Base-by-base conservation (phyloP, 2,888 invertebrate genomes). In the Idaea aversata region DNA sequence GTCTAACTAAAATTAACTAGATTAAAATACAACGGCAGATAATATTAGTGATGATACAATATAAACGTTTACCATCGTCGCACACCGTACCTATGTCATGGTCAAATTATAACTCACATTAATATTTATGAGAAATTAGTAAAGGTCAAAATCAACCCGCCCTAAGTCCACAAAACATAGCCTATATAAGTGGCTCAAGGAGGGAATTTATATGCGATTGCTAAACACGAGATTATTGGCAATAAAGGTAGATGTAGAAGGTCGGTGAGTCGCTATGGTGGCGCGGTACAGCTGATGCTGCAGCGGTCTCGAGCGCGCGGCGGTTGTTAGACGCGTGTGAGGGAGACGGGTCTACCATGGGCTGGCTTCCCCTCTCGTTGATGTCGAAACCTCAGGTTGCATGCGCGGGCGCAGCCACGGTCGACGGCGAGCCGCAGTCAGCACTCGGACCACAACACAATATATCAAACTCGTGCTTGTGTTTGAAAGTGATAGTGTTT, bases 181-280 rank as follows among this genome's bases (percentile, higher is more conserved):
- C 69, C 69, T 66, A 71, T 69, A 69, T 77, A 83, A 83, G 83
- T 85, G 76, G 84, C 80, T 78, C 83, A 85, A 86, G 83, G 83
- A 84, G 79, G 79, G 82, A 83, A 85, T 84, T 82, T 80, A 77
- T 75, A 77, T 75, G 75, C 78, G 79, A 83, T 92, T 91, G 88
- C 90, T 87, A 88, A 90, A 91, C 77, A 79, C 79, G 75, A 79
- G 81, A 83, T 87, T 88, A 88, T 88, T 88, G 90, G 88, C 88
- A 90, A 90, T 88, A 88, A 88, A 86, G 83, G 87, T 88, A 82
- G 83, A 81, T 78, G 80, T 80, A 81, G 89, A 91, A 92, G 92
- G 92, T 90, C 90, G 83, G 71, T 89, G 82, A 84, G 82, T 88
- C 83, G 81, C 81, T 77, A 77, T 77, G 75, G 67, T 57, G 65